Evolutionary conservation across 2,797 vertebrate genomes (phyloP).

Genomic region (Falco berigora): DNA sequence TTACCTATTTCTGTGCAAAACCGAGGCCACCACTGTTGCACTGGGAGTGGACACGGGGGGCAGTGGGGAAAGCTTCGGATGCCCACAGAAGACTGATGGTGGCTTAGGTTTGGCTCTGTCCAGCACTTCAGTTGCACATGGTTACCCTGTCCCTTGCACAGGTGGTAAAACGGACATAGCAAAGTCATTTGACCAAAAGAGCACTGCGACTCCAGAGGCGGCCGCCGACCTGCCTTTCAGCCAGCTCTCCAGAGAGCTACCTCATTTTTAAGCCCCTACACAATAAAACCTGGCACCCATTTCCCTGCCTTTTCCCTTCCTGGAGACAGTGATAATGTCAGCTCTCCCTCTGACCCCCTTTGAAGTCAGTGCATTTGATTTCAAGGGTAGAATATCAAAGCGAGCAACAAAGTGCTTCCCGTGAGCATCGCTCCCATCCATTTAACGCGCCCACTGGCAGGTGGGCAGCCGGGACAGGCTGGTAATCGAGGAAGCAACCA

Average conservation of each 20-base stretch:
- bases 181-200: neutral
- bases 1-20: neutral
- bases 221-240: neutral
- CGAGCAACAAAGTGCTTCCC: neutral
- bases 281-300: neutral
- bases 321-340: neutral
- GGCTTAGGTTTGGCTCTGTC: neutral
- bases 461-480: neutral
- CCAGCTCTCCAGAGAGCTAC: neutral
- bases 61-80: neutral
- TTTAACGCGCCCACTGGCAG: neutral
- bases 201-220: neutral
- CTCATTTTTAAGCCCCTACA: neutral
- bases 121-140: neutral
- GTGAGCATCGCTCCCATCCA: neutral
- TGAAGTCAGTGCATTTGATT: neutral
- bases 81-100: neutral
- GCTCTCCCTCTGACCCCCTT: neutral
- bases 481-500: neutral
- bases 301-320: neutral
- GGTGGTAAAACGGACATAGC: neutral
- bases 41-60: fast-evolving
- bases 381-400: conserved; percentile 36
- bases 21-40: neutral
- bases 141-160: neutral